Conservation (phyloP, 2,888 invertebrate species). For the Agrotis segetum region DNA sequence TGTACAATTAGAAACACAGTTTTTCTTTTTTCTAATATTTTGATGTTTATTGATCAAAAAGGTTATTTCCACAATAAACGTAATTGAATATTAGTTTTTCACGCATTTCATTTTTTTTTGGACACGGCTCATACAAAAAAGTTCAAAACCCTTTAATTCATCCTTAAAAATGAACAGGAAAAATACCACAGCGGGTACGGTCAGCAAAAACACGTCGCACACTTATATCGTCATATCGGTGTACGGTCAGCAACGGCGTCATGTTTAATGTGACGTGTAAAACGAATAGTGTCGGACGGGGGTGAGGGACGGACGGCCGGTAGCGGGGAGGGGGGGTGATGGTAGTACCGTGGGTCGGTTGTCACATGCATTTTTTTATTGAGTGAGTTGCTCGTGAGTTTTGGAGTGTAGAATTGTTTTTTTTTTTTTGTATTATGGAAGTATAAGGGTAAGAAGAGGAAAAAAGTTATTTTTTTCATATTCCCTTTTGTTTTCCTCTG, state of each 20-base stretch:
- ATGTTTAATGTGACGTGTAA: constrained; percentile 81
- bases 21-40: no score
- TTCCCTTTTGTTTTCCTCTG: no score
- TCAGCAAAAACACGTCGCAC: constrained; percentile 63
- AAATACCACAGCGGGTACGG: constrained; percentile 58
- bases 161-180: constrained; percentile 41
- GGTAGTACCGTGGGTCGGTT: constrained; percentile 21
- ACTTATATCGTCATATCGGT: constrained; percentile 70
- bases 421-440: neutral
- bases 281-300: constrained; percentile 74
- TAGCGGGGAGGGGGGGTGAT: constrained; percentile 7
- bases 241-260: constrained; percentile 73
- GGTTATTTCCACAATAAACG: no score
- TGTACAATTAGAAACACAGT: no score
- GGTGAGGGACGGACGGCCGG: constrained; percentile 25
- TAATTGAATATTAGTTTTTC: no score
- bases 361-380: neutral
- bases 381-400: constrained; percentile 41
- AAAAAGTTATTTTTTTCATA: neutral
- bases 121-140: no score
- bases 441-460: neutral
- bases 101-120: no score
- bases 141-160: constrained; percentile 28
- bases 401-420: neutral
- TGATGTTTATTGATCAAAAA: no score